Base-by-base conservation (phyloP, 2,888 invertebrate species). In the Platynereis dumerilii region DNA sequence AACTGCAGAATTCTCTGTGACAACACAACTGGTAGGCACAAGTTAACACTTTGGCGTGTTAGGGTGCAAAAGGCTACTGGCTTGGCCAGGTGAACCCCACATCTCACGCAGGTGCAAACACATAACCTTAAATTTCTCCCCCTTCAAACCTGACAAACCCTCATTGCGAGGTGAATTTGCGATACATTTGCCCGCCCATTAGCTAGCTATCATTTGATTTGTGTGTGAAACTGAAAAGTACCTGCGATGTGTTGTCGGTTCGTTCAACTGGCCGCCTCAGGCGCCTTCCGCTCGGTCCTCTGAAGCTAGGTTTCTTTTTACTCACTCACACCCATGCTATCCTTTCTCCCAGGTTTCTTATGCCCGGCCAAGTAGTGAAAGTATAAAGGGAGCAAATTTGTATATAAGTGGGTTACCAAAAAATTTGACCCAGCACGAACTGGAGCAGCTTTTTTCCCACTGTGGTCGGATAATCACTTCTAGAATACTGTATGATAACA, bases 321-420 rank as follows among this genome's bases (percentile, higher is more conserved):
- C 42, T 42, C 42, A 48, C n/a, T 48, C 48, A n/a, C 48, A 34
- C 52, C 20, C 24, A 52, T 55, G 53, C 61, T 60, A 24, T 65
- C 60, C 70, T 74, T 78, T 80, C 78, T 54, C 20, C 77, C 79
- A 84, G 83, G 84, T 85, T 57, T 85, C 85, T 65, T 78, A 81
- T 75, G 85, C 85, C 72, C 79, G 84, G 70, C 85, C 85, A 60
- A 84, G 84, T 78, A 80, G 83, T 75, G 84, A 85, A 74, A 80
- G 80, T 71, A 85, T 85, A 71, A 85, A 84, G 75, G 83, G 82
- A 66, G 83, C 84, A 70, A 85, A 85, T 76, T 78, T 85, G 71
- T 85, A 85, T 79, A 82, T 85, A 72, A 82, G 83, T 77, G 84
- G 84, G 72, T 76, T 85, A 74, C 83, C 84, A 60, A 81, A 82